Conservation (phyloP, 2,888 invertebrate species). For the Ferdinandea cuprea region DNA sequence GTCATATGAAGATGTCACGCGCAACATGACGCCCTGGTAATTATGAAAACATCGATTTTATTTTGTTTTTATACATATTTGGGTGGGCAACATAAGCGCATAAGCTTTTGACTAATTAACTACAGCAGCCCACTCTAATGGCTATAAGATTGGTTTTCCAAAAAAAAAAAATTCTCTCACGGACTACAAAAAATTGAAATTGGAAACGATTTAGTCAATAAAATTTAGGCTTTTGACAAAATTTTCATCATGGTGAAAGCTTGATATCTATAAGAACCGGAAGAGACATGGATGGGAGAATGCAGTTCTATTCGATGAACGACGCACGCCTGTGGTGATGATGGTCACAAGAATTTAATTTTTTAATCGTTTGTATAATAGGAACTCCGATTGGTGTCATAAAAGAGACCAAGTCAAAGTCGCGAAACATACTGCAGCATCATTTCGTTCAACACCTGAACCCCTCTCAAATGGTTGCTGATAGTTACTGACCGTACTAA, state of each 20-base stretch:
- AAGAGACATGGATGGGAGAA: not conserved
- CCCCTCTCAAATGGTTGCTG: slow-evolving; percentile 33
- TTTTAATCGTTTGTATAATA: no score
- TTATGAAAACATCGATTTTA: slow-evolving; percentile 50
- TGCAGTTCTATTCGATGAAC: no score
- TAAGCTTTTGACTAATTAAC: slow-evolving; percentile 43
- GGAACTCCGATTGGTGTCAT: no score
- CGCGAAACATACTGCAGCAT: not conserved
- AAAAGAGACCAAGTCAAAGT: no score
- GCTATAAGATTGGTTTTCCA: slow-evolving; percentile 15
- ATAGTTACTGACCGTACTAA: slow-evolving; percentile 32
- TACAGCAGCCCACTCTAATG: slow-evolving; percentile 30
- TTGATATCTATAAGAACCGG: not conserved
- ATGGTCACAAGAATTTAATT: no score
- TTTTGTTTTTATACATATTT: not conserved
- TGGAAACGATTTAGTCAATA: slow-evolving; percentile 6
- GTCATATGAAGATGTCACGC: slow-evolving; percentile 61
- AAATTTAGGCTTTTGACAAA: not conserved
- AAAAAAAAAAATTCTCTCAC: not conserved
- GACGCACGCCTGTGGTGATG: no score
- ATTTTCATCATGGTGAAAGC: slow-evolving; percentile 13
- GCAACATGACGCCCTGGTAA: slow-evolving; percentile 54
- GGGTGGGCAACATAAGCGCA: slow-evolving; percentile 24
- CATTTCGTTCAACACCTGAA: slow-evolving; percentile 46
- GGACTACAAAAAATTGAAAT: not conserved